A percentile compares a stretch with the other conserved stretches of the same genome.
These are phyloP conservation scores for Alca torda DNA, from an alignment of 2,797 vertebrate species.

Conservation along the genomic window DNA sequence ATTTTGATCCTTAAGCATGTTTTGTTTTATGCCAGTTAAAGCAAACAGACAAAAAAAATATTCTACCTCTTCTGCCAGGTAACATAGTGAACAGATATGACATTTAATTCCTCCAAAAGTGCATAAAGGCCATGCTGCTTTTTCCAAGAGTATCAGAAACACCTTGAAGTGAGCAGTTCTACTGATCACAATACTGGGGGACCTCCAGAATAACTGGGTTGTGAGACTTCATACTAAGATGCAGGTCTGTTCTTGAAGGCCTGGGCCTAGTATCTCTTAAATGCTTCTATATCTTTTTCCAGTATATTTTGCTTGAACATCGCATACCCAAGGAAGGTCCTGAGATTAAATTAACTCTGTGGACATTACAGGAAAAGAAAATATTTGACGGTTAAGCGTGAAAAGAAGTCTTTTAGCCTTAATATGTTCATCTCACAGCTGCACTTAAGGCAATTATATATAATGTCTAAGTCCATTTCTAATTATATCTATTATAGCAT, in stretches of 20 bases:
- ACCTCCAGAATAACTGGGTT: not conserved
- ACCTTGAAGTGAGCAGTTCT: not conserved
- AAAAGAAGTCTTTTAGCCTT: not conserved
- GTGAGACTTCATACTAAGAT: not conserved
- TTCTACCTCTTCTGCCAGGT: not conserved
- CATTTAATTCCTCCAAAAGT: not conserved
- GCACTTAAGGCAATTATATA: not conserved
- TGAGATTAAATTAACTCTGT: not conserved
- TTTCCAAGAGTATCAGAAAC: not conserved
- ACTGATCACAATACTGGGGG: not conserved
- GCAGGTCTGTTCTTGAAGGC: not conserved
- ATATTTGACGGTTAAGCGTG: not conserved
- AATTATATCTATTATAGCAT: not conserved
- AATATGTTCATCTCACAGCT: not conserved
- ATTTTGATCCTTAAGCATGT: not conserved
- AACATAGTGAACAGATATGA: not conserved
- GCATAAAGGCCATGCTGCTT: accelerated
- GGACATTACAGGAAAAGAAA: not conserved
- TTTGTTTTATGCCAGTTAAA: not conserved
- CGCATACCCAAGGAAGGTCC: not conserved
- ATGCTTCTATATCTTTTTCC: not conserved
- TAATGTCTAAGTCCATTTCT: not conserved
- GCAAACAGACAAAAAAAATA: not conserved
- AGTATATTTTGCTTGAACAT: not conserved
- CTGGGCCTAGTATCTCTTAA: not conserved